Evolutionary conservation across 2,113 vertebrate genomes (phyloP), one percentile per base, ranked within the genome.

Genomic region (Microtus oregoni): DNA sequence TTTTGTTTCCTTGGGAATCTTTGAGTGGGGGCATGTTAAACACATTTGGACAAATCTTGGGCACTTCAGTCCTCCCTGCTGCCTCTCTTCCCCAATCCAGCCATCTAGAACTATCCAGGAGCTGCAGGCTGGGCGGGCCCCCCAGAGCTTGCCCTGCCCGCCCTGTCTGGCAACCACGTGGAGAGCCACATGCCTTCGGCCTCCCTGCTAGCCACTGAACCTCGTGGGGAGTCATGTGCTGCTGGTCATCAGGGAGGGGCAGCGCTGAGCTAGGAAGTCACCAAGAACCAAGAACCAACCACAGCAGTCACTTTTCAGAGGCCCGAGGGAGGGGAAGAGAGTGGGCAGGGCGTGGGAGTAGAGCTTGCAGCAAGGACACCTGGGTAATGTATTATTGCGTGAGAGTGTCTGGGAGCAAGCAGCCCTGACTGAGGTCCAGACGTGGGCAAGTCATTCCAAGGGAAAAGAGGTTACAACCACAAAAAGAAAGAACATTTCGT

Each of bases 401-500:
- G 96, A 90, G 67, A 97, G 92, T 35, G 22, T 61, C 85, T 93
- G 63, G 28, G 86, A 96, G 93, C 79, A 26, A 0, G 87, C 83
- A 88, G 83, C 89, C 44, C 73, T 77, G 95, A 95, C 65, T 86
- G 70, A 89, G 79, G 87, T 87, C 95, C 97, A 97, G 93, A 87
- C 91, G 35, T 32, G 67, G 86, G 95, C 95, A 95, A 94, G 88
- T 92, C 72, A 67, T 94, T 96, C 96, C 97, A 95, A 96, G 76
- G 91, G 87, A 82, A 97, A 94, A 97, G 95, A 97, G 79, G 93
- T 93, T 97, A 78, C 73, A 97, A 98, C 96, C 96, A 78, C 97
- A 93, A 76, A 94, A 96, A 94, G 87, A 92, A 67, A 96, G 96
- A 97, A 98, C 97, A 96, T 96, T 97, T 96, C 63, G 87, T 98